These are phyloP conservation scores for Holothuria glaberrima DNA, from an alignment of 35 echinoderm and acorn worm genomes.

Conservation along the genomic window DNA sequence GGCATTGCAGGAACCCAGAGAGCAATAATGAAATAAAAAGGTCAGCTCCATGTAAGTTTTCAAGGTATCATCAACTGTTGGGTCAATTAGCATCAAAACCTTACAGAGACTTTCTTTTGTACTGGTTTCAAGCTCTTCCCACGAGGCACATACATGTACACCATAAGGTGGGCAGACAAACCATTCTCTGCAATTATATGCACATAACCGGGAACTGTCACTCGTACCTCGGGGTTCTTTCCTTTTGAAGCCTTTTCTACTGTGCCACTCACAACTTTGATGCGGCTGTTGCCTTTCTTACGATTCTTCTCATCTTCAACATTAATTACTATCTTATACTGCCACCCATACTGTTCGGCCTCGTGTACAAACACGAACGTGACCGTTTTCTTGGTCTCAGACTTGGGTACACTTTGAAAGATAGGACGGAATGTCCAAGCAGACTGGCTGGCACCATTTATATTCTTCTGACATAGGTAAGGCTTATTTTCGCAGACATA, in stretches of 20 bases:
- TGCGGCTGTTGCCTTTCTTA: background rate
- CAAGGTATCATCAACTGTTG: too few relatives aligned
- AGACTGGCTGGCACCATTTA: conserved; percentile 1
- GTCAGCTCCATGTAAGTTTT: too few relatives aligned
- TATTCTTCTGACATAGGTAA: conserved; percentile 38
- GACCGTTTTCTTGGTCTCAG: conserved; percentile 39
- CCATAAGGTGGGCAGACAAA: conserved; percentile 41
- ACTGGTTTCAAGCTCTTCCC: conserved; percentile 30
- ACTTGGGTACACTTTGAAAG: conserved; percentile 25
- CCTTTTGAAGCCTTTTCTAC: conserved; percentile 28
- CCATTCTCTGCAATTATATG: conserved; percentile 27
- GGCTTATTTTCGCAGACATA: conserved; percentile 45
- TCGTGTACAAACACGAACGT: conserved; percentile 50
- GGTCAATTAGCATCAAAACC: background rate
- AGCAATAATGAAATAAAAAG: too few relatives aligned
- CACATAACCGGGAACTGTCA: conserved; percentile 37
- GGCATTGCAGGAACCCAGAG: background rate
- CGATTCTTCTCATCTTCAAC: conserved; percentile 48
- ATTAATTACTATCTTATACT: conserved; percentile 37
- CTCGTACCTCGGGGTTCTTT: conserved; percentile 34
- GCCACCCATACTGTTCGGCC: conserved; percentile 31
- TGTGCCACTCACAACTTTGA: conserved; percentile 28
- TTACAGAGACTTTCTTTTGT: background rate
- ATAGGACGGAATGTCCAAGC: conserved; percentile 56
- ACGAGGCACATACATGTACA: conserved; percentile 56